phyloP scores from a whole-genome alignment of 1,140 invertebrate species.

The Drosophila lacertosa region DNA sequence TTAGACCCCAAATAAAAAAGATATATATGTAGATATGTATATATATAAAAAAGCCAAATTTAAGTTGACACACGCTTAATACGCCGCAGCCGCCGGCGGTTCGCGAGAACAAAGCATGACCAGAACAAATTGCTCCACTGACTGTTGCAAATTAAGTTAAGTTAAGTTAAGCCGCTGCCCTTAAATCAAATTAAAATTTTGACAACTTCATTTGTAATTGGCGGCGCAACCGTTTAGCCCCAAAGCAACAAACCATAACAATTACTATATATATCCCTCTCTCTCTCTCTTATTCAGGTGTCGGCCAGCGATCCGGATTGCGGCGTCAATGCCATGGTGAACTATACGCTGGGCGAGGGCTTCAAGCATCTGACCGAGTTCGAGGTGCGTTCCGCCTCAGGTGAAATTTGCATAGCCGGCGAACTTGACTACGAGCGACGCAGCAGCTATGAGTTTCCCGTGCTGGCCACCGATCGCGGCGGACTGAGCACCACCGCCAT shows the following conservation, averaged over 20 bases:
- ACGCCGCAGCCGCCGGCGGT: slow-evolving; percentile 27
- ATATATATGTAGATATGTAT: slow-evolving; percentile 4
- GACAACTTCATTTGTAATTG: slow-evolving; percentile 79
- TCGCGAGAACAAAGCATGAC: slow-evolving; percentile 25
- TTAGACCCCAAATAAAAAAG: neutral
- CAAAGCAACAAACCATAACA: slow-evolving; percentile 7
- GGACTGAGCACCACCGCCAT: slow-evolving; percentile 96
- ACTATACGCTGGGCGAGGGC: slow-evolving; percentile 93
- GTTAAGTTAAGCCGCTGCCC: slow-evolving; percentile 49
- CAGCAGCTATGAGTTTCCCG: slow-evolving; percentile 94
- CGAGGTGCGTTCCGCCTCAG: slow-evolving; percentile 91
- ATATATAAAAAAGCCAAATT: slow-evolving; percentile 37
- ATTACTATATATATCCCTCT: neutral
- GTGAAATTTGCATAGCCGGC: slow-evolving; percentile 94
- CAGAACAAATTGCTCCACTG: slow-evolving; percentile 66
- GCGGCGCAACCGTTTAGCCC: slow-evolving; percentile 17
- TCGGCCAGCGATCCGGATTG: slow-evolving; percentile 97
- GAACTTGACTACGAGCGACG: slow-evolving; percentile 94
- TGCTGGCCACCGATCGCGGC: slow-evolving; percentile 97
- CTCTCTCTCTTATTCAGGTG: slow-evolving; percentile 87
- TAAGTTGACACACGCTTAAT: slow-evolving; percentile 71
- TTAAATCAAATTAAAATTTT: slow-evolving; percentile 82
- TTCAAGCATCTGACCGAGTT: slow-evolving; percentile 89
- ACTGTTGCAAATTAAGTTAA: slow-evolving; percentile 67
- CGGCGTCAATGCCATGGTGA: slow-evolving; percentile 96